Evolutionary conservation across 2,113 vertebrate species (phyloP).

Genomic region (Leptobrachium leishanense): DNA sequence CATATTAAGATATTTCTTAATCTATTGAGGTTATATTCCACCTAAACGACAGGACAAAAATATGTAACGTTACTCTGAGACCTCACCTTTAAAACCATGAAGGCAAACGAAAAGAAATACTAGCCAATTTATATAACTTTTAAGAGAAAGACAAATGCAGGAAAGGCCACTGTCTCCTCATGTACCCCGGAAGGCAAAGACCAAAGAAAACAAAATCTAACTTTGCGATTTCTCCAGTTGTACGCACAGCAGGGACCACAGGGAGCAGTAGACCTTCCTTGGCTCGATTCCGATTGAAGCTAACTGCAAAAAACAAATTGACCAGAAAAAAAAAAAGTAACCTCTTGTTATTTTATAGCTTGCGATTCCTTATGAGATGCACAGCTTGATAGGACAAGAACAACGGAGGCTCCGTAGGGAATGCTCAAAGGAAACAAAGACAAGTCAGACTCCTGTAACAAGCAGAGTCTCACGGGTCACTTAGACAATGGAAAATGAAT

Average conservation of each 20-base stretch:
- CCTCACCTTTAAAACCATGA: too few species aligned
- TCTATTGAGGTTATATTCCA: too few species aligned
- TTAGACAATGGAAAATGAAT: background rate
- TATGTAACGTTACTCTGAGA: too few species aligned
- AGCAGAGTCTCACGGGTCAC: background rate
- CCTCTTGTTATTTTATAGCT: slow-evolving; percentile 40
- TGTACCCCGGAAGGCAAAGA: slow-evolving; percentile 32
- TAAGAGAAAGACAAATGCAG: too few species aligned
- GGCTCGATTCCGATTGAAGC: slow-evolving; percentile 32
- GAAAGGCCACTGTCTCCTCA: slow-evolving; percentile 29
- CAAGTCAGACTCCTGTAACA: background rate
- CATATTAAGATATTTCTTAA: too few species aligned
- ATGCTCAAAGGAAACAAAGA: slow-evolving; percentile 26
- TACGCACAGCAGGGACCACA: slow-evolving; percentile 29
- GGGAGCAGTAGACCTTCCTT: slow-evolving; percentile 28
- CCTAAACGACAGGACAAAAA: too few species aligned
- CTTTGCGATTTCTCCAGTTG: slow-evolving; percentile 47
- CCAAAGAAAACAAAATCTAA: slow-evolving; percentile 35
- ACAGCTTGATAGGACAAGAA: slow-evolving; percentile 30
- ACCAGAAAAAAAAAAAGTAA: slow-evolving; percentile 32
- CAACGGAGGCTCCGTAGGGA: slow-evolving; percentile 27
- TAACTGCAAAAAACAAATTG: slow-evolving; percentile 28
- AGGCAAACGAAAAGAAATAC: too few species aligned
- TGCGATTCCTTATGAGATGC: slow-evolving; percentile 22
- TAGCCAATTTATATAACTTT: too few species aligned